Evolutionary conservation across 2,888 invertebrate genomes (phyloP), one percentile per base, ranked within the genome.

Genomic region (Dicyrtomina minuta): DNA sequence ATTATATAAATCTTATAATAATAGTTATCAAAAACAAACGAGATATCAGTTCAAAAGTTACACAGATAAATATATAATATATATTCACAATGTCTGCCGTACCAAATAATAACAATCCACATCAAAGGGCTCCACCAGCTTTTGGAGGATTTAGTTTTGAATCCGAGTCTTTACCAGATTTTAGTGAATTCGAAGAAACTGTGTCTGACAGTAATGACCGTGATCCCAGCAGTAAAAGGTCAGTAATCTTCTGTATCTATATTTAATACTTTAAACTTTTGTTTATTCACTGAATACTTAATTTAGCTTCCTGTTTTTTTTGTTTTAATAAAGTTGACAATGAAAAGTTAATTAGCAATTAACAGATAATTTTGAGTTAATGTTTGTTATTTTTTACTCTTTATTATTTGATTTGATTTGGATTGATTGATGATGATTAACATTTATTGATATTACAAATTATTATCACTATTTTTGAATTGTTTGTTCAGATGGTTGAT

Each of bases 131-230:
- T 33, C 33, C 33, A 8, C 33, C 33, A 33, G 51, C 53, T 70
- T 79, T 84, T 78, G 83, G 84, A 76, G 84, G 84, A 78, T 83
- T 84, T 79, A 84, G 84, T 79, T 85, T 85, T 77, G 85, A 85
- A 78, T 83, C 83, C 72, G 85, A 85, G 78, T 85, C 84, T 46
- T 79, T 85, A 74, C 84, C 85, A 59, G 85, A 85, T 80, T 85
- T 84, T 77, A 84, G 84, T 78, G 85, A 85, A 81, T 85, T 85
- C 79, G 85, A 85, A 81, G 83, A 84, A 17, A 61, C 53, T 24
- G 24, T 46, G 22, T 58, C 71, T 15, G 67, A 61, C 27, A 51
- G 55, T 22, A 41, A 55, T 13, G 44, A 20, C 43, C 33, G 33
- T 8, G 58, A 58, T 39, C 58, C 58, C 17, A 10, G 8, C 39